A percentile compares a stretch with the other conserved stretches of the same genome.
These are phyloP conservation scores for Hemiprocne comata DNA, from an alignment of 2,113 vertebrate species.

Conservation along the genomic window DNA sequence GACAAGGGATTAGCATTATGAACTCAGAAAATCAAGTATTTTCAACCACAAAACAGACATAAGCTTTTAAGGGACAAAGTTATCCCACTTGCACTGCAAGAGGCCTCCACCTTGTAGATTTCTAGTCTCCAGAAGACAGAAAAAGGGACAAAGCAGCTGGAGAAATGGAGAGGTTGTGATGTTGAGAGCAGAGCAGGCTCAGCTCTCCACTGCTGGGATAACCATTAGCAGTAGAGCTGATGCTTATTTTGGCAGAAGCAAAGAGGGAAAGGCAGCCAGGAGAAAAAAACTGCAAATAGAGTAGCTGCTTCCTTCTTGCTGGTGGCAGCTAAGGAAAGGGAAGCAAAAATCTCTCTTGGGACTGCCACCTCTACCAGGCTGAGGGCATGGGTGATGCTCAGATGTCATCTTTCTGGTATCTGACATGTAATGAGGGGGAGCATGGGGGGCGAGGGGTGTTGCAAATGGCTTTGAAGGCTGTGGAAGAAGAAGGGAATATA, in stretches of 20 bases:
- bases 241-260: neutral
- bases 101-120: neutral
- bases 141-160: neutral
- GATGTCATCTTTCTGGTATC: neutral
- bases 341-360: neutral
- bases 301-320: neutral
- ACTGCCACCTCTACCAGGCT: neutral
- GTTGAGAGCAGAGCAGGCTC: neutral
- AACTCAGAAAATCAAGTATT: neutral
- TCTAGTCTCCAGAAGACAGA: neutral
- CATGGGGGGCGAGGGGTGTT: rapidly evolving
- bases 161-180: rapidly evolving
- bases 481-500: neutral
- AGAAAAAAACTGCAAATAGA: neutral
- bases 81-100: neutral
- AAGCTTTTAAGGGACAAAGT: neutral
- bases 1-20: neutral
- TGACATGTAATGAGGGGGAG: neutral
- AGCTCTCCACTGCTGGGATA: neutral
- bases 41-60: neutral
- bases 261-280: neutral
- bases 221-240: neutral
- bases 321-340: neutral
- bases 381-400: neutral
- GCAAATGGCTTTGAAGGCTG: neutral